Evolutionary conservation across 1,140 invertebrate species (phyloP).

Genomic region (Zaprionus tsacasi): DNA sequence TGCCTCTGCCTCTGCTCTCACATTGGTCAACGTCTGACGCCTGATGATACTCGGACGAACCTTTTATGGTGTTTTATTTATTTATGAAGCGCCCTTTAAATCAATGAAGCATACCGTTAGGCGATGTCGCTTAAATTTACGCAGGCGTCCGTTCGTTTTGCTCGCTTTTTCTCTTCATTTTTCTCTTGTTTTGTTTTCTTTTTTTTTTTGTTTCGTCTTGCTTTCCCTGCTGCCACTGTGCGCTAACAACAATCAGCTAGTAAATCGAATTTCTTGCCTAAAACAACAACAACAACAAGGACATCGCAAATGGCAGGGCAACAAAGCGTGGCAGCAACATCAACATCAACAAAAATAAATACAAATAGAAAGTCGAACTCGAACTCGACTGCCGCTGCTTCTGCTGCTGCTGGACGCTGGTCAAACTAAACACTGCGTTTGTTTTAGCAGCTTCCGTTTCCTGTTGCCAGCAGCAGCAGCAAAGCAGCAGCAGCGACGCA

Average conservation of each 20-base stretch:
- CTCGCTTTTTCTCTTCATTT: conserved; percentile 4
- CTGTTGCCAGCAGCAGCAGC: conserved; percentile 42
- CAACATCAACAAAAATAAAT: conserved; percentile 64
- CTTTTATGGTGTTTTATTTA: conserved; percentile 80
- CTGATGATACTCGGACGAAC: conserved; percentile 7
- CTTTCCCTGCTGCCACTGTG: conserved; percentile 32
- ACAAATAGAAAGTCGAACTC: conserved; percentile 57
- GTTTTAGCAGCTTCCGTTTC: conserved; percentile 82
- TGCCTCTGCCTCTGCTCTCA: conserved; percentile 43
- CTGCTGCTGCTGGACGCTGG: conserved; percentile 23
- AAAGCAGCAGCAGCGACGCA: conserved; percentile 41
- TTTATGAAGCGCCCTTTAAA: conserved; percentile 79
- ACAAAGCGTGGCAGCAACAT: conserved; percentile 55
- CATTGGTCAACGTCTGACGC: conserved; percentile 62
- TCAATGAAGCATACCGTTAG: conserved; percentile 77
- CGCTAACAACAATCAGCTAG: conserved; percentile 79
- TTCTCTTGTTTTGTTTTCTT: neutral
- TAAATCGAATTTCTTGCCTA: conserved; percentile 81
- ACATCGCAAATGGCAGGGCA: conserved; percentile 34
- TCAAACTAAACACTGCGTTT: conserved; percentile 79
- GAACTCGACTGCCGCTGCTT: conserved; percentile 15
- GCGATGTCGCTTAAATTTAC: conserved; percentile 75
- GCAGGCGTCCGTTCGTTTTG: conserved; percentile 26
- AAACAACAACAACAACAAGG: conserved; percentile 63
- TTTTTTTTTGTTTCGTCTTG: conserved; percentile 27